Conservation (phyloP, 1,140 invertebrate species). For the Zophobas atratus region DNA sequence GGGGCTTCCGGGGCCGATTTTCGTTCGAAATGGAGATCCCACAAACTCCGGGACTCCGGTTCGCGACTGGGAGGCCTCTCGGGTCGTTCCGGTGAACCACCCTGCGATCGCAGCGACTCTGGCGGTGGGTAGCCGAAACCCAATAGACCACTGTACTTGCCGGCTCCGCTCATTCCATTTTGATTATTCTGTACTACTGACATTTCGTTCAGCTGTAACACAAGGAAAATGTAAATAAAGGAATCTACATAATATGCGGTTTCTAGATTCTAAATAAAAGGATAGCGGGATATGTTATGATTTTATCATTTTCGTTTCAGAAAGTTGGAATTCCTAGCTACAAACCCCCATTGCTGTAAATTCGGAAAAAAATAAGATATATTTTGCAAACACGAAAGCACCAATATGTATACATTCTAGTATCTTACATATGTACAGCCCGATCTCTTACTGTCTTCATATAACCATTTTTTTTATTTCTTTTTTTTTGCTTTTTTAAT, state of each 20-base stretch:
- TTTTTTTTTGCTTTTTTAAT: too few species aligned
- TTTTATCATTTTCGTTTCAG: too few species aligned
- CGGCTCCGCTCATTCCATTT: conserved; percentile 70
- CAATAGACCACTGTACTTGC: conserved; percentile 73
- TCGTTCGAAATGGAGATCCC: conserved; percentile 68
- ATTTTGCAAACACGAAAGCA: too few species aligned
- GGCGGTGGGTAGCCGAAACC: conserved; percentile 72
- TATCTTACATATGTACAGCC: too few species aligned
- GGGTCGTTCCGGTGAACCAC: conserved; percentile 63
- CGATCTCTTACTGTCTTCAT: too few species aligned
- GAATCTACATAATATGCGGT: not conserved
- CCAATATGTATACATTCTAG: too few species aligned
- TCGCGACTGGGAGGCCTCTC: conserved; percentile 61
- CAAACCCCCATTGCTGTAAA: too few species aligned
- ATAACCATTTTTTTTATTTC: too few species aligned
- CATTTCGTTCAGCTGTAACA: conserved; percentile 74
- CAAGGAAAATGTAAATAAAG: conserved; percentile 52
- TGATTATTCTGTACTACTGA: conserved; percentile 73
- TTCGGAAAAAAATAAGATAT: too few species aligned
- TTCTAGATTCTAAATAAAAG: too few species aligned
- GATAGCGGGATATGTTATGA: too few species aligned
- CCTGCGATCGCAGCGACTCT: conserved; percentile 66
- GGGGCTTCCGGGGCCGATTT: conserved; percentile 65
- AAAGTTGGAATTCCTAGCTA: too few species aligned
- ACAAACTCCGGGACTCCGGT: conserved; percentile 67